phyloP scores from a whole-genome alignment of 2,113 vertebrate genomes.

The Donacobius atricapilla region DNA sequence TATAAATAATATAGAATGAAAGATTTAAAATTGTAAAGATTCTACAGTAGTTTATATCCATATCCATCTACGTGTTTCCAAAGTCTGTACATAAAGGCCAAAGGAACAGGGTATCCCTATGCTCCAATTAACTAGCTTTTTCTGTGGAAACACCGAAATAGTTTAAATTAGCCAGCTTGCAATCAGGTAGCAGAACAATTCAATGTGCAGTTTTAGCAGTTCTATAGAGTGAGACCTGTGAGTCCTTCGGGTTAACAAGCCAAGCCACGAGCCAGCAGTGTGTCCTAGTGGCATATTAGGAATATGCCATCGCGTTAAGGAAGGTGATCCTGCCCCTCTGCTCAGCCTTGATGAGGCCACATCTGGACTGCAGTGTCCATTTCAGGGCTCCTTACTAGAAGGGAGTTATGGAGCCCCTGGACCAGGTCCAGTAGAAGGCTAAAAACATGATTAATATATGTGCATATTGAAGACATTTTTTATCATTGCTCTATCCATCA shows the following conservation, averaged over 20 bases:
- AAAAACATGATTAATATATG: neutral
- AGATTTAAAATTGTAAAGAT: neutral
- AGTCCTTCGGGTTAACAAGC: neutral
- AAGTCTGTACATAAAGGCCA: neutral
- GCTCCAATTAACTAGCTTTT: neutral
- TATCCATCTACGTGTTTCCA: neutral
- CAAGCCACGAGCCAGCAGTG: neutral
- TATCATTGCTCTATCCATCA: neutral
- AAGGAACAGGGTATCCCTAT: neutral
- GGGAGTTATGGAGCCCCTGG: neutral
- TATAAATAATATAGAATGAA: neutral
- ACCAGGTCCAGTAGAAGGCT: neutral
- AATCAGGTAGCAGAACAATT: neutral
- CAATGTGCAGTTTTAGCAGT: neutral
- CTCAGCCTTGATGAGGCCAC: neutral
- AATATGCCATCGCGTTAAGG: neutral
- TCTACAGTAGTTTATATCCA: neutral
- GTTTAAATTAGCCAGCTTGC: neutral
- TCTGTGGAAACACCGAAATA: rapidly evolving
- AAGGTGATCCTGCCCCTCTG: neutral
- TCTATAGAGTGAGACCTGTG: neutral
- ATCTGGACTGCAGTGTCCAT: neutral
- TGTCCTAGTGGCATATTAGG: too few relatives aligned
- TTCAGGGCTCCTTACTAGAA: neutral
- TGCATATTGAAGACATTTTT: neutral